phyloP scores from a whole-genome alignment of 2,797 vertebrate genomes.

The Lindbergichthys nudifrons region DNA sequence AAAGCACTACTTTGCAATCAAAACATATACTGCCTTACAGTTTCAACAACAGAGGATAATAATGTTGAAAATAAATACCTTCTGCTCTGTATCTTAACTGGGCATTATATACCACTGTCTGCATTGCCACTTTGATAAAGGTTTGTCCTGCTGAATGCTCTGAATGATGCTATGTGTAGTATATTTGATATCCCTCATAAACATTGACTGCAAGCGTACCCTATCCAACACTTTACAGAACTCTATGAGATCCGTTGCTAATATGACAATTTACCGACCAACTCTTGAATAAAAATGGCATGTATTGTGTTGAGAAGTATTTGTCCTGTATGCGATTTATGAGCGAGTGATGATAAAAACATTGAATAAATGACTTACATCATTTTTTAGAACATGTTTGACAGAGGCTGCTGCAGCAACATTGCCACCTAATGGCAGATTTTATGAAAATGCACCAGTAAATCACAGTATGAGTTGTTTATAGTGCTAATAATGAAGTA shows the following conservation, averaged over 20 bases:
- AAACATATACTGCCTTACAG: slow-evolving; percentile 89
- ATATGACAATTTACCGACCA: slow-evolving; percentile 74
- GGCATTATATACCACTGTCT: slow-evolving; percentile 93
- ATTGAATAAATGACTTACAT: background rate
- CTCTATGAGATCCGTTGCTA: slow-evolving; percentile 73
- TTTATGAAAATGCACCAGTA: background rate
- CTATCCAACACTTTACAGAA: slow-evolving; percentile 77
- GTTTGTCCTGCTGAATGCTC: slow-evolving; percentile 90
- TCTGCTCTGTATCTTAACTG: slow-evolving; percentile 85
- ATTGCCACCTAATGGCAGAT: slow-evolving; percentile 18
- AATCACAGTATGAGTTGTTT: background rate
- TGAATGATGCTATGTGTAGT: slow-evolving; percentile 78
- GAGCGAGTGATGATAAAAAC: background rate
- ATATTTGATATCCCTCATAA: slow-evolving; percentile 81
- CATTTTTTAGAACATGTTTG: background rate
- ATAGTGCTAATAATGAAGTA: background rate
- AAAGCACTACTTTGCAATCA: slow-evolving; percentile 72
- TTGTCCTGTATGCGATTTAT: slow-evolving; percentile 35
- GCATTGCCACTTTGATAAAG: slow-evolving; percentile 90
- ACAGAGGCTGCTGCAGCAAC: background rate
- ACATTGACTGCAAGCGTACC: slow-evolving; percentile 75
- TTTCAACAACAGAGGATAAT: slow-evolving; percentile 80
- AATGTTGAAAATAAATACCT: slow-evolving; percentile 76
- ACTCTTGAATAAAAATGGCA: slow-evolving; percentile 84
- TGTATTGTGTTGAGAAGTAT: slow-evolving; percentile 68